Percentiles rank a stretch among this genome's conserved stretches.
These are phyloP conservation scores for Antheraea yamamai DNA, from an alignment of 2,888 invertebrate species.

Conservation along the genomic window DNA sequence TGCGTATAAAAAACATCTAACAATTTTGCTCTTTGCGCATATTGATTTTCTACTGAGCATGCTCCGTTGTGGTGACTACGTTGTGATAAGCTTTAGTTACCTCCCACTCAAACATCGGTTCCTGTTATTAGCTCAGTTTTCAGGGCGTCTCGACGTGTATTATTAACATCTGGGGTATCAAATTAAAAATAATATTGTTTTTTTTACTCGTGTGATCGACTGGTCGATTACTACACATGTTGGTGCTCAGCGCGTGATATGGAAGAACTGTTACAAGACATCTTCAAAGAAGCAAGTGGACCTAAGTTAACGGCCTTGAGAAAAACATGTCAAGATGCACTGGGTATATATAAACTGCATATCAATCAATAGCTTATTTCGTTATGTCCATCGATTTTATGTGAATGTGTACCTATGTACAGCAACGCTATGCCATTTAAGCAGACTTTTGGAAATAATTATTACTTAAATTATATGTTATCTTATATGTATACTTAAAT, in stretches of 20 bases:
- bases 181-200: constrained; percentile 9
- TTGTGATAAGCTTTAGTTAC: constrained; percentile 59
- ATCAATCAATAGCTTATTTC: not conserved
- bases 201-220: constrained; percentile 3
- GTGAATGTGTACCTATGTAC: not conserved
- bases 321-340: constrained; percentile 92
- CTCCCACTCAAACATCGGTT: constrained; percentile 55
- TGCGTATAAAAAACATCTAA: constrained; percentile 44
- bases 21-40: constrained; percentile 41
- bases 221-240: constrained; percentile 16
- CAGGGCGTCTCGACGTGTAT: not conserved
- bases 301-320: constrained; percentile 88
- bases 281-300: constrained; percentile 92
- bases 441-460: no score
- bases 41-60: constrained; percentile 78
- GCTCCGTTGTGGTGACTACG: constrained; percentile 53
- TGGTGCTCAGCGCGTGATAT: constrained; percentile 51
- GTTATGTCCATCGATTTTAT: not conserved
- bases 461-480: no score
- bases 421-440: not conserved
- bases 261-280: constrained; percentile 93
- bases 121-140: constrained; percentile 15
- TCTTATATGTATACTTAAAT: no score
- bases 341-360: constrained; percentile 82
- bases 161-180: constrained; percentile 14